Evolutionary conservation across 2,797 vertebrate species (phyloP).

Genomic region (Melanotaenia pygmaea): DNA sequence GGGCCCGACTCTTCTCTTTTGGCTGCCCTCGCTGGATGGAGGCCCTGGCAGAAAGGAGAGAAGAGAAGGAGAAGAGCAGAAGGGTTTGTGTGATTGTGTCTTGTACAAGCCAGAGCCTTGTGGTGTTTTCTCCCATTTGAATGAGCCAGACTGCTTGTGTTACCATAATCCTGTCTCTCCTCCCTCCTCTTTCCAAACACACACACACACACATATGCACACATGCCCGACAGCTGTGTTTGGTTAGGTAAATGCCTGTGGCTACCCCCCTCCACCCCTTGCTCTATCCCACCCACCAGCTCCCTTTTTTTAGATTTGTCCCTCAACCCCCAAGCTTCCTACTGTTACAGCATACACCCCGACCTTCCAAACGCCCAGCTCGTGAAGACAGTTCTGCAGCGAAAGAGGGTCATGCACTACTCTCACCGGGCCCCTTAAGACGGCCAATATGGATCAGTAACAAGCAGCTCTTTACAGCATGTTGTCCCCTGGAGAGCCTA

Average conservation of each 20-base stretch:
- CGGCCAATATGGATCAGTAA: constrained; percentile 57
- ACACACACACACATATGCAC: constrained; percentile 23
- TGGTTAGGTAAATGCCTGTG: constrained; percentile 82
- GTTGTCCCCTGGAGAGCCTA: constrained; percentile 38
- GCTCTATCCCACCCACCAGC: constrained; percentile 43
- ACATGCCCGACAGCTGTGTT: constrained; percentile 78
- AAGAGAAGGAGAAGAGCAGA: constrained; percentile 48
- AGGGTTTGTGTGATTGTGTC: constrained; percentile 55
- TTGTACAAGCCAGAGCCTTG: constrained; percentile 67
- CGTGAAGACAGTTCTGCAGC: constrained; percentile 37
- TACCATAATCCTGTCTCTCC: constrained; percentile 78
- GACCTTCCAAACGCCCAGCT: constrained; percentile 23
- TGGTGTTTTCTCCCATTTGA: constrained; percentile 73
- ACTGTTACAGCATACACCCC: constrained; percentile 51
- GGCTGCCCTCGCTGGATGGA: constrained; percentile 72
- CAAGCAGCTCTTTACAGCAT: constrained; percentile 56
- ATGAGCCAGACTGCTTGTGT: constrained; percentile 75
- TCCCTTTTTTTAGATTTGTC: constrained; percentile 53
- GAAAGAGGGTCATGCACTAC: constrained; percentile 43
- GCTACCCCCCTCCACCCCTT: constrained; percentile 25
- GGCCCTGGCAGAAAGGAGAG: constrained; percentile 66
- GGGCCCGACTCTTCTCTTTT: constrained; percentile 72
- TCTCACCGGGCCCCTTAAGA: constrained; percentile 58
- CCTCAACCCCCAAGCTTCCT: constrained; percentile 34
- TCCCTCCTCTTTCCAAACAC: constrained; percentile 51